Evolutionary conservation across 2,113 vertebrate species (phyloP).

Genomic region (Mormyrus lacerda): DNA sequence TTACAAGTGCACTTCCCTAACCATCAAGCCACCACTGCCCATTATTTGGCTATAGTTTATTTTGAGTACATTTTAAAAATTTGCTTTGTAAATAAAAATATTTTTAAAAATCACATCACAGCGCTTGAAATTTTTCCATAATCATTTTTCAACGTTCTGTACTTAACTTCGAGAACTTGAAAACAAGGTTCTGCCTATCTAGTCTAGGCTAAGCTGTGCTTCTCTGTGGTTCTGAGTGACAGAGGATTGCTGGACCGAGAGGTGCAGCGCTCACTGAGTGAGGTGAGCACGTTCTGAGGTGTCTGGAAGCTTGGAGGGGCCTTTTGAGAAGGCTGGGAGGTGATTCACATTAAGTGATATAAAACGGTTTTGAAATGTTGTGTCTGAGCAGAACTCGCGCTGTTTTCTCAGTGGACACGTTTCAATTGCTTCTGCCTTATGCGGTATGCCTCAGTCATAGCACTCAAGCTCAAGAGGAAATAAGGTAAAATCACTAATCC

Average conservation of each 20-base stretch:
- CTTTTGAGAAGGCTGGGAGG: not conserved
- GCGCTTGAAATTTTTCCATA: not conserved
- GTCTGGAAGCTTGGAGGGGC: not conserved
- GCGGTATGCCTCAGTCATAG: not conserved
- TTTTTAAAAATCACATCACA: not conserved
- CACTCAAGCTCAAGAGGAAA: not conserved
- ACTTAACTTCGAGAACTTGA: not conserved
- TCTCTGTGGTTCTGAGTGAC: not conserved
- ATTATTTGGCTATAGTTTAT: not conserved
- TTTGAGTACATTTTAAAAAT: not conserved
- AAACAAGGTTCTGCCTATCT: not conserved
- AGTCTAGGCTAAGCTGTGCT: not conserved
- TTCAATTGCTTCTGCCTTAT: not conserved
- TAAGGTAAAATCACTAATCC: not conserved
- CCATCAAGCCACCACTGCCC: too few relatives aligned
- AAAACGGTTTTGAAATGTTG: not conserved
- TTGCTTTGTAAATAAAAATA: not conserved
- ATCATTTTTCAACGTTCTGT: not conserved
- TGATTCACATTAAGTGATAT: not conserved
- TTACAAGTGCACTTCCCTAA: too few relatives aligned
- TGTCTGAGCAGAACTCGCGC: not conserved
- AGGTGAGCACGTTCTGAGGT: not conserved
- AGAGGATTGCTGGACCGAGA: not conserved
- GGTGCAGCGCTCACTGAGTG: not conserved
- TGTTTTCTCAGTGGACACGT: not conserved